A percentile compares a stretch with the other conserved stretches of the same genome.
phyloP scores from a whole-genome alignment of 2,888 invertebrate genomes.

The Euphydryas editha region DNA sequence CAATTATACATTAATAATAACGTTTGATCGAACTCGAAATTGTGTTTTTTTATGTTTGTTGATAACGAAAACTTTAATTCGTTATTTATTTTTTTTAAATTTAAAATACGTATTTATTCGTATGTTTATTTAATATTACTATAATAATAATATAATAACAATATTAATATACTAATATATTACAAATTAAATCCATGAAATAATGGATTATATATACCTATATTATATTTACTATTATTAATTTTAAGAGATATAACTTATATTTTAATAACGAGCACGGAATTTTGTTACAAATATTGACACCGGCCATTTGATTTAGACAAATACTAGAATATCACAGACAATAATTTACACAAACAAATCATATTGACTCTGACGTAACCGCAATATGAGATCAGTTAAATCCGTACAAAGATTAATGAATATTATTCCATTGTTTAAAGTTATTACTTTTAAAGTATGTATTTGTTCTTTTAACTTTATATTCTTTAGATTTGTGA shows the following conservation, averaged over 20 bases:
- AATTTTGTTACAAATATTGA: slow-evolving; percentile 36
- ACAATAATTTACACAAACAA: slow-evolving; percentile 21
- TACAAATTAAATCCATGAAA: no score
- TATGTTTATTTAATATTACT: no score
- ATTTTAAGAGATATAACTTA: background rate
- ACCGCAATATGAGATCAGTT: slow-evolving; percentile 12
- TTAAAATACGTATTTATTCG: no score
- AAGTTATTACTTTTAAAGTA: background rate
- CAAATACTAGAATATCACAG: slow-evolving; percentile 24
- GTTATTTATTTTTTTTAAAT: no score
- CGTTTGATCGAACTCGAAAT: slow-evolving; percentile 2
- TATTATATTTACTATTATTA: background rate
- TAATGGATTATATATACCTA: no score
- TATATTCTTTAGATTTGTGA: background rate
- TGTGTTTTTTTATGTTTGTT: background rate
- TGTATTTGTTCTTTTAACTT: slow-evolving; percentile 5
- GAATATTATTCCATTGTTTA: slow-evolving; percentile 2
- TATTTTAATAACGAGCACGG: slow-evolving; percentile 1
- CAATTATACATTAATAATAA: slow-evolving; percentile 8
- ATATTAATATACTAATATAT: no score
- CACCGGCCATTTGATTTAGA: slow-evolving; percentile 12
- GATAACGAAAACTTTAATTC: no score
- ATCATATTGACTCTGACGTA: slow-evolving; percentile 15
- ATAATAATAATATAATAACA: no score
- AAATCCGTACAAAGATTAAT: slow-evolving; percentile 9